Evolutionary conservation across 2,888 invertebrate genomes (phyloP).

Genomic region (Papilio protenor): DNA sequence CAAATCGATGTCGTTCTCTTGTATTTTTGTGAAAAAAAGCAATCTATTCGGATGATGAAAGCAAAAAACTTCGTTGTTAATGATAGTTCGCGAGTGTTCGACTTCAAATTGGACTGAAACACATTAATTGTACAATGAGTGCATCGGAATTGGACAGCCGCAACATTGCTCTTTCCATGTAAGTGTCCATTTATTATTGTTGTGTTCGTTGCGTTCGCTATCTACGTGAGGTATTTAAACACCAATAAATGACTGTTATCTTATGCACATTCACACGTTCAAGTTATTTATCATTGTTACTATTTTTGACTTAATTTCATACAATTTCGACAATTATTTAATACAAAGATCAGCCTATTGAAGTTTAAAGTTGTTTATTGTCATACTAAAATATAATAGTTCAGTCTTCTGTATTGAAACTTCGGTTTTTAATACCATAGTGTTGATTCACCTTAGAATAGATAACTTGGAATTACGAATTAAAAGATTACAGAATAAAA

Average conservation of each 20-base stretch:
- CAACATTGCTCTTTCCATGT: constrained; percentile 80
- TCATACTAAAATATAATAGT: background rate
- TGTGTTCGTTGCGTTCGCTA: constrained; percentile 53
- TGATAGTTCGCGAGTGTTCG: constrained; percentile 64
- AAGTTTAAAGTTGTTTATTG: background rate
- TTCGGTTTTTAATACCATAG: background rate
- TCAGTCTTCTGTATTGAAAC: background rate
- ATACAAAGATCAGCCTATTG: background rate
- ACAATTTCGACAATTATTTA: constrained; percentile 6
- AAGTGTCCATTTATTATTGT: constrained; percentile 59
- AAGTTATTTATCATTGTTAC: constrained; percentile 32
- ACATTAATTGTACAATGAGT: constrained; percentile 67
- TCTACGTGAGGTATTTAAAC: constrained; percentile 48
- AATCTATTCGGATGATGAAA: constrained; percentile 77
- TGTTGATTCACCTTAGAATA: background rate
- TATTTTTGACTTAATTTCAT: constrained; percentile 10
- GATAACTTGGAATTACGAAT: background rate
- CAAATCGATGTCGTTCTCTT: constrained; percentile 61
- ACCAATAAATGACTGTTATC: constrained; percentile 32
- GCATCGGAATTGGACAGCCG: constrained; percentile 80
- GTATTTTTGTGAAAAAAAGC: constrained; percentile 69
- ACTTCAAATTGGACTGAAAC: constrained; percentile 62
- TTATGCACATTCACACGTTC: constrained; percentile 10
- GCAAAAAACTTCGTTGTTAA: constrained; percentile 70
- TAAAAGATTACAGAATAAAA: background rate